Percentiles rank a stretch among this genome's conserved stretches.
These are phyloP conservation scores for Chelon auratus DNA, from an alignment of 2,797 vertebrate genomes.

Conservation along the genomic window DNA sequence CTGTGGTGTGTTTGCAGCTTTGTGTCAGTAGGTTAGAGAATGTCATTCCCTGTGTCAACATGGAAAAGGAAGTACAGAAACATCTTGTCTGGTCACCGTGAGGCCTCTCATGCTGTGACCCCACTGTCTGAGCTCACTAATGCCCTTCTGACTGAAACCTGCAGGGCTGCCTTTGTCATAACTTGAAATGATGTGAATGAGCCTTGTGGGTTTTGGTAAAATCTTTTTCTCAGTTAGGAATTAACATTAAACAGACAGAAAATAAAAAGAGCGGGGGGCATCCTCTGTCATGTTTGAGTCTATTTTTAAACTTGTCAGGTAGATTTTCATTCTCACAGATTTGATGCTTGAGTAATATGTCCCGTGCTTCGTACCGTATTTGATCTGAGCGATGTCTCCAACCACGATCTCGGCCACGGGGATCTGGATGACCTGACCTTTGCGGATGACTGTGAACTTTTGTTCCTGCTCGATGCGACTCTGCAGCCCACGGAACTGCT, in stretches of 20 bases:
- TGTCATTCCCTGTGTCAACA: background rate
- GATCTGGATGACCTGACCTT: conserved; percentile 97
- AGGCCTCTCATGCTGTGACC: background rate
- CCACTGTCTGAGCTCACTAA: background rate
- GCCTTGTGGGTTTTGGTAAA: background rate
- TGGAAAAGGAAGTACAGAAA: too few species aligned
- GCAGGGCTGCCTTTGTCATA: background rate
- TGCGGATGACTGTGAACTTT: conserved; percentile 96
- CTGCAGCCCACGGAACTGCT: conserved; percentile 97
- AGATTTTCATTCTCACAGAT: background rate
- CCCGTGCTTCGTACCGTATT: conserved; percentile 89
- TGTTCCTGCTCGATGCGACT: conserved; percentile 97
- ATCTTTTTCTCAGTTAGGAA: background rate
- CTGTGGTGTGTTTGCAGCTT: background rate
- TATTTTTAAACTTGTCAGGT: background rate
- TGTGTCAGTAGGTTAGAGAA: background rate
- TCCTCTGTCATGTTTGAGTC: background rate
- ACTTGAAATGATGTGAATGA: too few species aligned
- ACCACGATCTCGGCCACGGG: conserved; percentile 95
- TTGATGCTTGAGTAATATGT: background rate
- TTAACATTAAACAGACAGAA: background rate
- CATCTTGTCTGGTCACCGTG: too few species aligned
- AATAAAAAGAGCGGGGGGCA: background rate
- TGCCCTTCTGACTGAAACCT: background rate
- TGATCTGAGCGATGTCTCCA: conserved; percentile 97